Conservation (phyloP, 1,140 invertebrate genomes). For the Papilio helenus region DNA sequence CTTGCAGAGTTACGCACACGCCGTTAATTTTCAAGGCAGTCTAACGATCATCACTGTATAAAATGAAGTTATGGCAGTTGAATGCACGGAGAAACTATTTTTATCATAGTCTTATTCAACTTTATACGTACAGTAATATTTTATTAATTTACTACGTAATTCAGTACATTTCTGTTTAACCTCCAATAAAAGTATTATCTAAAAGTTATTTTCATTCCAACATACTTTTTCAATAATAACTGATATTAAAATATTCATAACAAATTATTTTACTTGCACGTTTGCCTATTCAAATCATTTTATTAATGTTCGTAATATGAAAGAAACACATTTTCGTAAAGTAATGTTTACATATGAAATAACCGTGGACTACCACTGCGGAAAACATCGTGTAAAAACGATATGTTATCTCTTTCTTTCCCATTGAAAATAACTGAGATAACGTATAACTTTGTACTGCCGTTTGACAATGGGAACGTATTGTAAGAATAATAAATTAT, state of each 20-base stretch:
- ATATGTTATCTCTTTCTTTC: background rate
- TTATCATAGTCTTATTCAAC: background rate
- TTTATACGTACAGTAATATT: background rate
- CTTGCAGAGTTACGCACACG: constrained; percentile 39
- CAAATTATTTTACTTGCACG: too few species aligned
- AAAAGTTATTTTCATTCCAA: background rate
- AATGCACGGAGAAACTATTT: constrained; percentile 16
- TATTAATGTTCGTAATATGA: background rate
- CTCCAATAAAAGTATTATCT: too few species aligned
- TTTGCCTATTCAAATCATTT: too few species aligned
- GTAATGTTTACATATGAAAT: background rate
- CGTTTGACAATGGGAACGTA: background rate
- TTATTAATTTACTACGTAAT: background rate
- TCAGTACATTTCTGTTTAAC: too few species aligned
- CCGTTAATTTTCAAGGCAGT: constrained; percentile 40
- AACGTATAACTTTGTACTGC: background rate
- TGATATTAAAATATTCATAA: background rate
- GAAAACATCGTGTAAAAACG: background rate
- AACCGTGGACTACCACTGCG: background rate
- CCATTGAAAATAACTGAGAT: background rate
- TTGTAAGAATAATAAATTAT: background rate
- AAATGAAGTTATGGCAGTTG: constrained; percentile 32
- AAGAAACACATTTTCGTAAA: constrained; percentile 18
- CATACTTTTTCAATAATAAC: background rate
- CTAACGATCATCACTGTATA: constrained; percentile 40